Conservation (phyloP, 2,113 vertebrate species). For the Eurypyga helias region DNA sequence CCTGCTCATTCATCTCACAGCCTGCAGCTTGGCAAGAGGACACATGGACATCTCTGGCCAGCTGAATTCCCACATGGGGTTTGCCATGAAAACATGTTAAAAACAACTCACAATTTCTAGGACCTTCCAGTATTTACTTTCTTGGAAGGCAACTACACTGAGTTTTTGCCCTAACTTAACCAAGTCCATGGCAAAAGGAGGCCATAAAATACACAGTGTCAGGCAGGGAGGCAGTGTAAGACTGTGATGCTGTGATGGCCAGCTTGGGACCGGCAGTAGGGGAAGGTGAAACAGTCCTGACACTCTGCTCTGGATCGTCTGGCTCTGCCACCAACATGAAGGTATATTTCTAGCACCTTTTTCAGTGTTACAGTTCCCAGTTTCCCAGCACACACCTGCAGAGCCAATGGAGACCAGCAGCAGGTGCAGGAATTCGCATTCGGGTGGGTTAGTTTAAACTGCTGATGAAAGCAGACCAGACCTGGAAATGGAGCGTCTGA, state of each 20-base stretch:
- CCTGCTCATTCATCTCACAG: not conserved
- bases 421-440: not conserved
- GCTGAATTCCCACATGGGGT: not conserved
- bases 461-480: not conserved
- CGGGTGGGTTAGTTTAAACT: not conserved
- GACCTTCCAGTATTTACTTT: not conserved
- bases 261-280: not conserved
- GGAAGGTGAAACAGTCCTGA: not conserved
- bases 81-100: not conserved
- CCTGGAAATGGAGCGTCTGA: not conserved
- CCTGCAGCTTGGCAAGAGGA: not conserved
- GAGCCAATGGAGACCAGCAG: not conserved
- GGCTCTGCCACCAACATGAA: not conserved
- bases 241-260: not conserved
- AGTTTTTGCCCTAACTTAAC: not conserved
- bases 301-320: not conserved
- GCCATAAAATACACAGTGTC: not conserved
- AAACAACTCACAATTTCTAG: not conserved
- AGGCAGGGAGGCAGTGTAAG: not conserved
- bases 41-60: not conserved
- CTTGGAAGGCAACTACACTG: not conserved
- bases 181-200: not conserved
- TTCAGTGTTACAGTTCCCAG: not conserved
- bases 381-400: not conserved
- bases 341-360: not conserved